Percentiles rank a stretch among this genome's conserved stretches.
phyloP scores from a whole-genome alignment of 2,797 vertebrate genomes.

The Peromyscus melanophrys region DNA sequence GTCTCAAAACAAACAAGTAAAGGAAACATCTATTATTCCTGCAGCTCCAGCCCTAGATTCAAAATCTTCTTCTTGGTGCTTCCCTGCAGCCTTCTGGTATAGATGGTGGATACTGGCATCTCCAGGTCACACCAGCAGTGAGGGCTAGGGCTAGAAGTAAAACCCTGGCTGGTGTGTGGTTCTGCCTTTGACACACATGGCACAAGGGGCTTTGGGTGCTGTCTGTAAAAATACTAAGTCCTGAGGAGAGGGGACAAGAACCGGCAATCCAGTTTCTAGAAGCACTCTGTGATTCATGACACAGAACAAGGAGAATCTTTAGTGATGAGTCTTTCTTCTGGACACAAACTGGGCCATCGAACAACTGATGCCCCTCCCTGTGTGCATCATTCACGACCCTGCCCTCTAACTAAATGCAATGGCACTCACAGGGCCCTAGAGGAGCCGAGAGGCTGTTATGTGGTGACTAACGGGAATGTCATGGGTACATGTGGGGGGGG shows the following conservation, averaged over 20 bases:
- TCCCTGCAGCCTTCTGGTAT: no score
- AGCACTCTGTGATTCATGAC: background rate
- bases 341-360: background rate
- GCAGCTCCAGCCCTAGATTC: background rate
- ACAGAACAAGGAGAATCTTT: background rate
- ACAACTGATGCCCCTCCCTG: background rate
- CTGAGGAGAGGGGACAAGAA: background rate
- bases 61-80: background rate
- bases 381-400: background rate
- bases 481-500: background rate
- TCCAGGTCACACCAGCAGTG: background rate
- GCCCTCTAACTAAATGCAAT: rapidly evolving
- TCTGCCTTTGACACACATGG: background rate
- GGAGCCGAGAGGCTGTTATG: no score
- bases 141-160: background rate
- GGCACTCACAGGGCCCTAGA: background rate
- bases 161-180: background rate
- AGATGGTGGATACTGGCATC: background rate
- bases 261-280: background rate
- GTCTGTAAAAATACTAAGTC: background rate
- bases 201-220: rapidly evolving
- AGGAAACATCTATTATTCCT: background rate
- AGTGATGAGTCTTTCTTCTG: background rate
- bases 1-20: background rate
- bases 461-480: background rate